phyloP scores from a whole-genome alignment of 2,888 invertebrate genomes.

The Linnaemya vulpina region DNA sequence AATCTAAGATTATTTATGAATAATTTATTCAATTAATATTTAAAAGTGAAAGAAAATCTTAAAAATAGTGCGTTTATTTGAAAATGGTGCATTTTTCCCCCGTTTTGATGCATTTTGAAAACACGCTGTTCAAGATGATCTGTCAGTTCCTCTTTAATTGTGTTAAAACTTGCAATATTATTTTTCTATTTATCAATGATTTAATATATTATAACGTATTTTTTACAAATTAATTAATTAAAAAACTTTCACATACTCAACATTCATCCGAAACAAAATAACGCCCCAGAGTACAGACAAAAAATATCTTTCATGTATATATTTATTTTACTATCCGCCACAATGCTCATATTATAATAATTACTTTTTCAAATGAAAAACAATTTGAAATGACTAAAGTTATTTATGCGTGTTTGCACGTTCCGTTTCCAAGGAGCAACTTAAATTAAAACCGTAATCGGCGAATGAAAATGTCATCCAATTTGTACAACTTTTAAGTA shows the following conservation, averaged over 20 bases:
- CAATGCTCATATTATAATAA: conserved; percentile 48
- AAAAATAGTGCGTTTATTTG: too few species aligned
- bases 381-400: conserved; percentile 49
- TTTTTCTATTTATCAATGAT: too few species aligned
- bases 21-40: too few species aligned
- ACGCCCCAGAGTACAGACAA: not conserved
- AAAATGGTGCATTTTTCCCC: too few species aligned
- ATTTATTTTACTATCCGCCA: not conserved
- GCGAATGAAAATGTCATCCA: conserved; percentile 40
- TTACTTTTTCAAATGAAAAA: conserved; percentile 50
- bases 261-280: not conserved
- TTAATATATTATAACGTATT: not conserved
- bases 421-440: conserved; percentile 48
- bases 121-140: too few species aligned
- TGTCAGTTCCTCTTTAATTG: too few species aligned
- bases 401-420: conserved; percentile 12
- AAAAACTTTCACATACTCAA: not conserved
- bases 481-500: conserved; percentile 61
- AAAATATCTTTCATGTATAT: not conserved
- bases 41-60: too few species aligned
- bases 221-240: not conserved
- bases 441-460: conserved; percentile 50
- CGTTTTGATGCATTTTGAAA: too few species aligned
- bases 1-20: too few species aligned
- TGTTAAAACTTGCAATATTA: too few species aligned